Conservation (phyloP, 2,797 vertebrate genomes). For the Nyctibius grandis region DNA sequence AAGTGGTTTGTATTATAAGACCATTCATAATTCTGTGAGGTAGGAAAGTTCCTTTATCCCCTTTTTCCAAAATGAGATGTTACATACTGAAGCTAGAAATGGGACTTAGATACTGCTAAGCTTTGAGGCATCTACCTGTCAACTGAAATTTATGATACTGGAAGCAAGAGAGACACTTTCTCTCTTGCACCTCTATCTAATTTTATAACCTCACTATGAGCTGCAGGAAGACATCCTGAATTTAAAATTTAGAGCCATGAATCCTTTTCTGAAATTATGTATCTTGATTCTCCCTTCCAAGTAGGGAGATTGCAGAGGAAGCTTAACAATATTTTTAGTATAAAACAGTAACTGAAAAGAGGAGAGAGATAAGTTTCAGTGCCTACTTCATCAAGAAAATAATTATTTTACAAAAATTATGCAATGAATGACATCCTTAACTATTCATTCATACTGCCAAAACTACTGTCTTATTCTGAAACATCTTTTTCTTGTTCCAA, state of each 20-base stretch:
- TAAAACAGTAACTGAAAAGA: neutral
- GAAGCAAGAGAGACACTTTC: neutral
- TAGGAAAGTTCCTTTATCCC: neutral
- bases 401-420: neutral
- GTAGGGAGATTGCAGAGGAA: neutral
- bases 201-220: neutral
- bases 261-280: neutral
- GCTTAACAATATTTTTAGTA: neutral
- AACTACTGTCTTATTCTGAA: neutral
- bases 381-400: neutral
- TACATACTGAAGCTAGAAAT: neutral
- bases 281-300: neutral
- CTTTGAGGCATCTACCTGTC: neutral
- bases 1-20: neutral
- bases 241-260: neutral
- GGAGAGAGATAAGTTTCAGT: neutral
- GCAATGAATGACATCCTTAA: neutral
- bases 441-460: neutral
- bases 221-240: neutral
- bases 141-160: neutral
- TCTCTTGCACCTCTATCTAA: neutral
- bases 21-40: neutral
- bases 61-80: neutral
- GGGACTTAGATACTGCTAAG: neutral
- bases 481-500: neutral